These are phyloP conservation scores for Limosa lapponica DNA, from an alignment of 2,797 vertebrate genomes.

Conservation along the genomic window DNA sequence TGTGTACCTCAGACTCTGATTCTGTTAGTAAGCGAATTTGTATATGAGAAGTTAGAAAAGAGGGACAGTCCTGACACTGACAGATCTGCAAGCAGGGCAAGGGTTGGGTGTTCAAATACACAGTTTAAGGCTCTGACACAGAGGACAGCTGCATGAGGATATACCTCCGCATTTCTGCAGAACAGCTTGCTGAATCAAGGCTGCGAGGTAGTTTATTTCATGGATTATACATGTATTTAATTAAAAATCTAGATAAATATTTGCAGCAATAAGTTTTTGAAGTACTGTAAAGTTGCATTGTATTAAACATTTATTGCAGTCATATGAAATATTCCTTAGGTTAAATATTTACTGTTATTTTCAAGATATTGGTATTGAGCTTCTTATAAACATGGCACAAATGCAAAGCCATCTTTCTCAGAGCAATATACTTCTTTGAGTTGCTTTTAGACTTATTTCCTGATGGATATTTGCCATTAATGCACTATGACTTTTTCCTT, in stretches of 20 bases:
- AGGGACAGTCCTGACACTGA: neutral
- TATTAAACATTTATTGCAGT: constrained; percentile 61
- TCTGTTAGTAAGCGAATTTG: neutral
- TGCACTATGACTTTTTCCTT: constrained; percentile 32
- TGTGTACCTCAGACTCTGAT: neutral
- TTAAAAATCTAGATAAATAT: constrained; percentile 67
- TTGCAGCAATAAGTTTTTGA: constrained; percentile 51
- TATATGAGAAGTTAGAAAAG: neutral
- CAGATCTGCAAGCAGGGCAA: neutral
- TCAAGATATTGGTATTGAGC: constrained; percentile 37
- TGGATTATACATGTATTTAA: constrained; percentile 61
- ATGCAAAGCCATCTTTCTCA: constrained; percentile 34
- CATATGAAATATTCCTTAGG: constrained; percentile 32
- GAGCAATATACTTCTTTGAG: constrained; percentile 27
- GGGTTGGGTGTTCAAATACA: neutral
- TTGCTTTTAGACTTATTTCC: constrained; percentile 47
- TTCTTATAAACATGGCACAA: constrained; percentile 33
- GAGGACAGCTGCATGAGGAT: neutral
- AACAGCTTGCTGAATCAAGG: neutral
- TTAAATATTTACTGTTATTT: constrained; percentile 71
- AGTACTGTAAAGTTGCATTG: constrained; percentile 50
- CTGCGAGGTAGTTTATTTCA: constrained; percentile 36
- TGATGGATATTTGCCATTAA: constrained; percentile 67
- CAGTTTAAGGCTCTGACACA: neutral
- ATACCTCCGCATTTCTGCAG: neutral